Base-by-base conservation (phyloP, 1,140 invertebrate genomes). In the Drosophila gunungcola region DNA sequence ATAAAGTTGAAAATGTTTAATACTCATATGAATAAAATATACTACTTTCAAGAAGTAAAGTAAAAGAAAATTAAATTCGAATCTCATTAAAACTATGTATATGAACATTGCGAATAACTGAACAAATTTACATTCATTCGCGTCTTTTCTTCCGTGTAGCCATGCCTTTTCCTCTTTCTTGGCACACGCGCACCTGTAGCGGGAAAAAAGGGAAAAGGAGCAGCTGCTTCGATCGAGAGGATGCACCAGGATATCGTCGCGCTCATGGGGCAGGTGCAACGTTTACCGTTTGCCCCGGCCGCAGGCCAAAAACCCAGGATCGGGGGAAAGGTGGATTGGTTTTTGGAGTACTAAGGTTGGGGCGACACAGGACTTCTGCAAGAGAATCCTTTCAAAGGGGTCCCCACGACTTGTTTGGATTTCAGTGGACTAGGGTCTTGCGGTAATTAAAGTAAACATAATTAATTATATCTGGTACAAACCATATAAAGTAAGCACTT, bases 101-200 rank as follows among this genome's bases (percentile, higher is more conserved):
- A 32, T 1, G 29, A 32, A 32, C 29, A 5, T 32, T 7, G 29
- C 7, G 5, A 32, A 32, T 32, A 32, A 32, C 7, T 32, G 29
- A 32, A 21, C 16, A 0, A 21, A 21, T 21, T 32, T 32, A 32
- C 5, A 6, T 7, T 6, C 29, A 32, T 6, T 32, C 29, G 29
- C 5, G 29, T 7, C 7, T 5, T 32, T n/a, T 32, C 29, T 48
- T 54, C 34, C 10, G 34, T 12, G 51, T 7, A 54, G 7, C 13
- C 55, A 21, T 41, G 25, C 13, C 6, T 34, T 27, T 9, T 13
- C 12, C 9, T 46, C 16, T 29, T 36, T 53, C 73, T 68, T 84
- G 81, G 81, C 64, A 80, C 81, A 76, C 82, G 73, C 74, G 61
- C 82, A 86, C 82, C 82, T 86, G 83, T 82, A 85, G 13, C 32